phyloP scores from a whole-genome alignment of 2,797 vertebrate species.

The Gadopsis bispinosus region DNA sequence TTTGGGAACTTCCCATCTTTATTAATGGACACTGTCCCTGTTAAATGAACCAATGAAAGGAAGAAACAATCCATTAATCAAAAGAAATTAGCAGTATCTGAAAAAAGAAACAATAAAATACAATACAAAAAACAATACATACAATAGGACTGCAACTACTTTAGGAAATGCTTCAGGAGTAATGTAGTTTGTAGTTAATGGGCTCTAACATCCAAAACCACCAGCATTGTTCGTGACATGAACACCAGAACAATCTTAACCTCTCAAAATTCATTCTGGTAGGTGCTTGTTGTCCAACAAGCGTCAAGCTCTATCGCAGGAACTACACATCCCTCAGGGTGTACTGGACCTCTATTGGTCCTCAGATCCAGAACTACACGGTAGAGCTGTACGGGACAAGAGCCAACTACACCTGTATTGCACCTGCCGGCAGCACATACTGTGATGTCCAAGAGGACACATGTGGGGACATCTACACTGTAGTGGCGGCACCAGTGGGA shows the following conservation, averaged over 20 bases:
- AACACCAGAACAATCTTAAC: neutral
- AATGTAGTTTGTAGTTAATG: neutral
- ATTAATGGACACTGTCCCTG: neutral
- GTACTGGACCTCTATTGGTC: conserved; percentile 85
- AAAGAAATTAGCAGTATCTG: too few species aligned
- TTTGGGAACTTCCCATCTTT: neutral
- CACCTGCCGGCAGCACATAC: conserved; percentile 78
- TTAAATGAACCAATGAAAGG: neutral
- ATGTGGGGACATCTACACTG: conserved; percentile 91
- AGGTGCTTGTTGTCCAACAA: conserved; percentile 94
- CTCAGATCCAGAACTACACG: conserved; percentile 79
- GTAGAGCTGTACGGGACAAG: conserved; percentile 87
- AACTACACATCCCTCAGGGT: conserved; percentile 87
- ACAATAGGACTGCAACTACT: neutral
- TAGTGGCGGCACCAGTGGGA: conserved; percentile 87
- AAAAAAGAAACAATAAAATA: too few species aligned
- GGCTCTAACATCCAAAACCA: neutral
- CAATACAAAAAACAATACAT: too few species aligned
- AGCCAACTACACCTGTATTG: conserved; percentile 89
- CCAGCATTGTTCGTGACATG: neutral
- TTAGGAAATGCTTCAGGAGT: neutral
- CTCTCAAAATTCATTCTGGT: conserved; percentile 1
- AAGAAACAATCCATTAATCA: neutral
- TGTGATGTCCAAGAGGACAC: conserved; percentile 87
- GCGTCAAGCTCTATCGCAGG: conserved; percentile 89